These are phyloP conservation scores for Gari tellinella DNA, from an alignment of 2,888 invertebrate genomes.

Conservation along the genomic window DNA sequence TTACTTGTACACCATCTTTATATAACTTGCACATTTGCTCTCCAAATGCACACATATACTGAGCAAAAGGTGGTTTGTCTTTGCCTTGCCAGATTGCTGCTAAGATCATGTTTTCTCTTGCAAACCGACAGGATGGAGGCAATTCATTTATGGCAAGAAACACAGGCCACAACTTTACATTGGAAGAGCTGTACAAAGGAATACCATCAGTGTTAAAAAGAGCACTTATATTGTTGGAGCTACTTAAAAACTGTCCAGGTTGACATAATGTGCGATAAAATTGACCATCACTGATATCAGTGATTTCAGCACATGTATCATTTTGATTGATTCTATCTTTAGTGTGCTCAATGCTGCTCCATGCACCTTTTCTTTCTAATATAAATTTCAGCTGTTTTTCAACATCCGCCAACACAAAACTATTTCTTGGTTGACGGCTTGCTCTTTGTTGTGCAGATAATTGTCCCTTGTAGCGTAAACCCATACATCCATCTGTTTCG, in stretches of 20 bases:
- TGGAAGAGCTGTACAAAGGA: conserved; percentile 20
- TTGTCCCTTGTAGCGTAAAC: conserved; percentile 21
- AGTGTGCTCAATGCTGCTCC: conserved; percentile 13
- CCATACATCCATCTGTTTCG: conserved; percentile 14
- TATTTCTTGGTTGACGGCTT: conserved; percentile 15
- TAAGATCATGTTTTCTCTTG: conserved; percentile 15
- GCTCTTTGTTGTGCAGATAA: conserved; percentile 12
- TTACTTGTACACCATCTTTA: conserved; percentile 6
- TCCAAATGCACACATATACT: conserved; percentile 12
- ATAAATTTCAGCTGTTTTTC: conserved; percentile 29
- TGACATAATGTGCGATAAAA: conserved; percentile 30
- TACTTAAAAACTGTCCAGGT: conserved; percentile 15
- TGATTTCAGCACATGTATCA: conserved; percentile 8
- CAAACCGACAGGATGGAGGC: conserved; percentile 9
- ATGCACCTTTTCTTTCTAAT: conserved; percentile 23
- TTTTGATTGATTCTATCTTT: conserved; percentile 17
- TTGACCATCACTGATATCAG: conserved; percentile 36
- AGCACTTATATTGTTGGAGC: conserved; percentile 22
- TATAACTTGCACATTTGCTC: conserved; percentile 11
- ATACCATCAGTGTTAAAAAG: conserved; percentile 31
- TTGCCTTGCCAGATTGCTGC: conserved; percentile 33
- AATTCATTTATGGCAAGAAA: conserved; percentile 29
- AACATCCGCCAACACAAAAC: conserved; percentile 34
- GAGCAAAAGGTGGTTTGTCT: conserved; percentile 16
- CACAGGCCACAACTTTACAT: conserved; percentile 29